Percentiles rank a stretch among this genome's conserved stretches.
Conservation (phyloP, 2,797 vertebrate genomes). For the Nannoperca australis region DNA sequence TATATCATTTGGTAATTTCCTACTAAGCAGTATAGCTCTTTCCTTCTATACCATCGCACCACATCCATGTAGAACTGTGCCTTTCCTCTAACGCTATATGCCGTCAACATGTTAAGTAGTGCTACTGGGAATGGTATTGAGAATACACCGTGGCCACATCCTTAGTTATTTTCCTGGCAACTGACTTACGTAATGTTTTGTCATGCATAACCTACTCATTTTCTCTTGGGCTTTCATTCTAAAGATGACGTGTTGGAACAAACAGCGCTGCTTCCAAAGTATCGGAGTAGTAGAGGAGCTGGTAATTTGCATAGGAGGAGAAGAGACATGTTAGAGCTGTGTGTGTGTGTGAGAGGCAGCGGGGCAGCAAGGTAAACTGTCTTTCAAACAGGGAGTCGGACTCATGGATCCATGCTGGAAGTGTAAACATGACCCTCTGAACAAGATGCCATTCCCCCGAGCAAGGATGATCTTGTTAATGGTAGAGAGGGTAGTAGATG, state of each 20-base stretch:
- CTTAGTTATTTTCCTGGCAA: conserved; percentile 29
- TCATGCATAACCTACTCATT: neutral
- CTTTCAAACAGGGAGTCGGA: neutral
- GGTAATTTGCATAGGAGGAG: neutral
- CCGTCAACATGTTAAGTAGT: conserved; percentile 20
- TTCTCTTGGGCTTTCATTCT: neutral
- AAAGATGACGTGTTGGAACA: neutral
- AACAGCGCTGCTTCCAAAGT: neutral
- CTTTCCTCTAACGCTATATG: neutral
- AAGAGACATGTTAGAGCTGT: neutral
- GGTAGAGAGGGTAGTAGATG: neutral
- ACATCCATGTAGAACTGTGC: neutral
- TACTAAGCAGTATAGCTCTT: neutral
- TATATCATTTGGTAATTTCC: neutral
- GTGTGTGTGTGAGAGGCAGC: neutral
- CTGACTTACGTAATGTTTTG: conserved; percentile 1
- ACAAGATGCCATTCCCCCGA: neutral
- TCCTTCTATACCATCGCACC: neutral
- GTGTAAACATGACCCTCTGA: neutral
- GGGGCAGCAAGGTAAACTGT: neutral
- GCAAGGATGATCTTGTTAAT: neutral
- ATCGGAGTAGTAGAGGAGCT: neutral
- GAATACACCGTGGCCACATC: conserved; percentile 14
- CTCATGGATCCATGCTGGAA: neutral
- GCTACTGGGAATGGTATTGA: conserved; percentile 8